Evolutionary conservation across 1,140 invertebrate genomes (phyloP).

Genomic region (Theocolax elegans): DNA sequence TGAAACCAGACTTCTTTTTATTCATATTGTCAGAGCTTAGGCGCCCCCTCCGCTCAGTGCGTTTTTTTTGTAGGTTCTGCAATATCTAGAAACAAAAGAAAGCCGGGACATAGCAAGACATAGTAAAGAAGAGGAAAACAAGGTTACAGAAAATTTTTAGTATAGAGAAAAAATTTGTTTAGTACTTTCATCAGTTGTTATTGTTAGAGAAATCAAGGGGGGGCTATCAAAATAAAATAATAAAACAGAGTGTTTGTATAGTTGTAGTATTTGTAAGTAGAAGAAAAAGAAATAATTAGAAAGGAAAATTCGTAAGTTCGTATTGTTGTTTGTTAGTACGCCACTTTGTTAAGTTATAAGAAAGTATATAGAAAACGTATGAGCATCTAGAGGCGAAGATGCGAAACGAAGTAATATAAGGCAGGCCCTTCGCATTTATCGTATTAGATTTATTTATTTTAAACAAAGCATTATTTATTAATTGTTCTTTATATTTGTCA

Average conservation of each 20-base stretch:
- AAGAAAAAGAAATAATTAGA: constrained; percentile 47
- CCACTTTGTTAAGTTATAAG: constrained; percentile 41
- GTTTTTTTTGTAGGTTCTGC: constrained; percentile 97
- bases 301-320: constrained; percentile 45
- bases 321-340: constrained; percentile 43
- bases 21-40: constrained; percentile 87
- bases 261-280: constrained; percentile 40
- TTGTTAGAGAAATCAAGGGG: no score
- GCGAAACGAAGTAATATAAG: constrained; percentile 44
- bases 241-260: constrained; percentile 45
- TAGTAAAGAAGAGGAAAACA: constrained; percentile 65
- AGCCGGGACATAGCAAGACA: constrained; percentile 71
- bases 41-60: constrained; percentile 91
- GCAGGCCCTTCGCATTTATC: constrained; percentile 42
- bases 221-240: no score
- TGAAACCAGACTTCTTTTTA: constrained; percentile 89
- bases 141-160: constrained; percentile 57
- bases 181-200: background rate
- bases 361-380: constrained; percentile 45
- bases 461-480: constrained; percentile 22
- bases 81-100: constrained; percentile 93
- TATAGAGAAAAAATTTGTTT: constrained; percentile 1
- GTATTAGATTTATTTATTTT: constrained; percentile 26
- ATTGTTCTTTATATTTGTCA: constrained; percentile 11
- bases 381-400: constrained; percentile 47